These are phyloP conservation scores for Zoanthus gigantus DNA, from an alignment of 92 coral and sea anemone genomes.

Conservation along the genomic window DNA sequence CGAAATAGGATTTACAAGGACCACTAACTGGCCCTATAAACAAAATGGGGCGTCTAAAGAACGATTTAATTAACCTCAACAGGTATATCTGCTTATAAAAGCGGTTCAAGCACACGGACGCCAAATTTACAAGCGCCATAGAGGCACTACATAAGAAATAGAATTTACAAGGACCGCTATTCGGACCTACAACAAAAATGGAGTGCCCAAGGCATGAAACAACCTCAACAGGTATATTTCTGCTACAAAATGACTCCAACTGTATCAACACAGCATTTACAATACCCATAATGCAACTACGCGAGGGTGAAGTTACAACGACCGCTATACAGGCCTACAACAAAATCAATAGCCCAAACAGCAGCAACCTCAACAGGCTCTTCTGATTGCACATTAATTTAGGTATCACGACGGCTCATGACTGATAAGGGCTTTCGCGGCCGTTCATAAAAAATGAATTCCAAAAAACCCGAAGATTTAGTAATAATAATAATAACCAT, in stretches of 20 bases:
- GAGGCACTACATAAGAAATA: not conserved
- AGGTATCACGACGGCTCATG: not conserved
- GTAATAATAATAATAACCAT: too few relatives aligned
- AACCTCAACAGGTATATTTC: not conserved
- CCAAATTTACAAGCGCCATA: constrained; percentile 18
- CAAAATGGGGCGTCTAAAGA: constrained; percentile 21
- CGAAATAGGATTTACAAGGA: constrained; percentile 22
- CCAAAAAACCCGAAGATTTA: not conserved
- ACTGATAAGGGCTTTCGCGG: not conserved
- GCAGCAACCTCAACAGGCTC: not conserved
- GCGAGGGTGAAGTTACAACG: not conserved
- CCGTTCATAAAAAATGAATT: not conserved
- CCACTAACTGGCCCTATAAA: constrained; percentile 16
- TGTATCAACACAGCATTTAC: not conserved
- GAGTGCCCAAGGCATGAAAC: not conserved
- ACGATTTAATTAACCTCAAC: constrained; percentile 13
- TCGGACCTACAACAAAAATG: not conserved
- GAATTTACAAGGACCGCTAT: not conserved
- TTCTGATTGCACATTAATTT: not conserved
- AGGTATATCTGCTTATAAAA: constrained; percentile 14
- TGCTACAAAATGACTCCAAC: not conserved
- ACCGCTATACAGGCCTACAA: not conserved
- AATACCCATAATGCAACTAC: not conserved
- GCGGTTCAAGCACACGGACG: constrained; percentile 18
- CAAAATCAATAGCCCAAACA: not conserved